Conservation (phyloP, 2,113 vertebrate genomes). For the Vidua macroura region DNA sequence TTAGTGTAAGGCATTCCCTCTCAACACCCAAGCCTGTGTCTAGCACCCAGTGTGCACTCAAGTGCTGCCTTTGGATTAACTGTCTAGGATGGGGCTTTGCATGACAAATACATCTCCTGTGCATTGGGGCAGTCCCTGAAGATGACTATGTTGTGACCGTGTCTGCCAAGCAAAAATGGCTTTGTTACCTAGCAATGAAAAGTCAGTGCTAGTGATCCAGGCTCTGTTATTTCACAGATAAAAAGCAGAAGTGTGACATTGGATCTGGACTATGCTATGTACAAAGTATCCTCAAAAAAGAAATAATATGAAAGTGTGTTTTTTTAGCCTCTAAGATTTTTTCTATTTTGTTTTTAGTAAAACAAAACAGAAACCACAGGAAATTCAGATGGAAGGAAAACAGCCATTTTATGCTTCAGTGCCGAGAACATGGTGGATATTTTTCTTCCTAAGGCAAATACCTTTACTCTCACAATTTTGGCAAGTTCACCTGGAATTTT, state of each 20-base stretch:
- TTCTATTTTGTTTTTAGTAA: neutral
- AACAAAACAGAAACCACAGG: neutral
- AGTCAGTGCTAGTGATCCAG: neutral
- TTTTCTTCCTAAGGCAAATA: slow-evolving; percentile 32
- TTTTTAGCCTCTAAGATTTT: neutral
- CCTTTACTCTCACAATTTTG: neutral
- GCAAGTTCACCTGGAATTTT: slow-evolving; percentile 21
- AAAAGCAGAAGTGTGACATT: neutral
- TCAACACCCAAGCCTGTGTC: neutral
- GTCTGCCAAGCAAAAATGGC: neutral
- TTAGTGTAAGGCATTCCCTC: neutral
- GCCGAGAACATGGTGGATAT: slow-evolving; percentile 31
- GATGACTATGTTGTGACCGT: neutral
- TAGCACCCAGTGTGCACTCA: neutral
- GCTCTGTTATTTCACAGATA: neutral
- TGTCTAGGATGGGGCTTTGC: neutral
- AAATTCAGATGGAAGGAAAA: neutral
- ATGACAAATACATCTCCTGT: rapidly evolving
- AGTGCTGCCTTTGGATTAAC: neutral
- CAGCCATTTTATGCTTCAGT: slow-evolving; percentile 2
- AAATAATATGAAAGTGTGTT: neutral
- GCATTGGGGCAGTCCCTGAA: rapidly evolving
- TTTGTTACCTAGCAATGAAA: neutral
- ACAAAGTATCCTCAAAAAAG: neutral
- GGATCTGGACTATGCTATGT: neutral